Evolutionary conservation across 2,888 invertebrate species (phyloP).

Genomic region (Eugnorisma glareosa): DNA sequence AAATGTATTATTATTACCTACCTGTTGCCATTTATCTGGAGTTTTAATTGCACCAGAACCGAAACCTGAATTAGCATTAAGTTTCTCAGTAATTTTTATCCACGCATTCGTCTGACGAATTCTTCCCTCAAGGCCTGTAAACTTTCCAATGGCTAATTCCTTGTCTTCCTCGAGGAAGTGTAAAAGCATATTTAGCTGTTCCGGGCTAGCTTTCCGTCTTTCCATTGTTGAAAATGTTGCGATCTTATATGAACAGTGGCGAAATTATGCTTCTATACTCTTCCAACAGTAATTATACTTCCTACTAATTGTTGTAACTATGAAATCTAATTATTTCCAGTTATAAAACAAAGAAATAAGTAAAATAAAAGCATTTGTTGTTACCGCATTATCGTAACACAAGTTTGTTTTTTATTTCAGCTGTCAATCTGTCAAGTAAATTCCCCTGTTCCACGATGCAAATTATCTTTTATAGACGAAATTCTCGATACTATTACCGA

Average conservation of each 20-base stretch:
- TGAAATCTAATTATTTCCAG: conserved; percentile 31
- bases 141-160: conserved; percentile 81
- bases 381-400: conserved; percentile 45
- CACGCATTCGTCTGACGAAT: conserved; percentile 81
- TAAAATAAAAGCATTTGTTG: conserved; percentile 50
- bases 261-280: conserved; percentile 13
- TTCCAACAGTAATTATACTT: conserved; percentile 10
- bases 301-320: neutral
- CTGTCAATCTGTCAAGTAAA: conserved; percentile 28
- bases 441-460: conserved; percentile 6
- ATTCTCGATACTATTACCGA: neutral
- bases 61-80: conserved; percentile 81
- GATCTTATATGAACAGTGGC: conserved; percentile 12
- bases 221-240: conserved; percentile 70
- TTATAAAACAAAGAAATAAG: conserved; percentile 38
- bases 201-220: conserved; percentile 81
- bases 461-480: neutral
- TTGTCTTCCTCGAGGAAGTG: conserved; percentile 81
- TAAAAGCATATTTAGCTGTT: conserved; percentile 80
- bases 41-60: conserved; percentile 83
- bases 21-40: conserved; percentile 85
- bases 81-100: conserved; percentile 83
- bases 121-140: conserved; percentile 78
- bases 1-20: conserved; percentile 38
- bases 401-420: conserved; percentile 54